Base-by-base conservation (phyloP, 2,888 invertebrate genomes). In the Ormyrus thymus region DNA sequence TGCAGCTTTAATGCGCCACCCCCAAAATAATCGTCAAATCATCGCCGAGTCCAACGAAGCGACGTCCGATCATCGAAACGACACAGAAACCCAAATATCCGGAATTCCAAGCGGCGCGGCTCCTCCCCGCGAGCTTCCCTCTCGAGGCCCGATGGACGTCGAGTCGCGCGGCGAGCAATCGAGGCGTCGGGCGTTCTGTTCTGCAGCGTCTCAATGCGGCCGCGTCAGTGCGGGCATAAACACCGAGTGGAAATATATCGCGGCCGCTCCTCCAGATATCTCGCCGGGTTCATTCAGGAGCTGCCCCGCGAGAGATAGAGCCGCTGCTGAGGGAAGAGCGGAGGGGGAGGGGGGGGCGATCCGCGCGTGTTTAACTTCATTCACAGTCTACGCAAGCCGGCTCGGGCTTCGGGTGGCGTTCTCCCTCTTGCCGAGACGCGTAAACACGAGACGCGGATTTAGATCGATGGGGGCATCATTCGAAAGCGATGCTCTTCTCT, bases 331-430 rank as follows among this genome's bases (percentile, higher is more conserved):
- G 15, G 55, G 53, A 55, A 10, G 58, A 70, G 11, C 46, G 51
- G 15, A 9, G 13, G 46, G 46, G 46, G 5, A 15, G 13, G 61
- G 51, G 53, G 11, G n/a, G 7, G n/a, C 6, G 7, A 9, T 29
- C 58, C 15, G 76, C 51, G 51, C 45, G 56, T 78, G 72, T 68
- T 73, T 69, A 78, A 43, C 68, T 73, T 78, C 68, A 73, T 78
- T 78, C 78, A 62, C 73, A 78, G 73, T 61, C 73, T 68, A 13
- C 11, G 9, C 43, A 50, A 56, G 50, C n/a, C 56, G 29, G 75
- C 29, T 29, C 29, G 29, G 29, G 43, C 10, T n/a, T n/a, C n/a
- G n/a, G n/a, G 3, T 3, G 59, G 55, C 48, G 50, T 61, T 70
- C 50, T 59, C 29, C 15, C 29, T 65, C 13, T 53, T 45, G 48